A percentile compares a stretch with the other conserved stretches of the same genome.
phyloP scores from a whole-genome alignment of 2,797 vertebrate genomes.

The Megaceryle alcyon region DNA sequence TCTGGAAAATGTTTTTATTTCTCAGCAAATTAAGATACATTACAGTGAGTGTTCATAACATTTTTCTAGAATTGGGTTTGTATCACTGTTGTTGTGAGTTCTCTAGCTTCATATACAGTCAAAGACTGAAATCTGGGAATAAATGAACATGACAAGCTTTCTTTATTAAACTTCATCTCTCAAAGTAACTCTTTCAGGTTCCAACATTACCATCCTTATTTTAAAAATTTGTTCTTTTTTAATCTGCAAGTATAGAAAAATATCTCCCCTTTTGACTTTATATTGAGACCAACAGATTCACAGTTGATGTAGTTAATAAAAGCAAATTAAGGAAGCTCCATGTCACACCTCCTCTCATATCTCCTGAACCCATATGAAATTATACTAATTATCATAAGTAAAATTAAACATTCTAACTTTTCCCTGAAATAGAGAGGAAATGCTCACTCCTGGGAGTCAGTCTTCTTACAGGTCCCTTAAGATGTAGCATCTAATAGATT shows the following conservation, averaged over 20 bases:
- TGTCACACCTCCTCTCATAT: background rate
- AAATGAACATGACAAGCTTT: background rate
- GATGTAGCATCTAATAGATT: background rate
- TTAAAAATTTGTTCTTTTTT: conserved; percentile 10
- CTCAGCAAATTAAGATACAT: conserved; percentile 5
- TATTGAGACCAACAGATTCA: background rate
- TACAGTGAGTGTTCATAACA: background rate
- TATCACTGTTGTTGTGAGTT: background rate
- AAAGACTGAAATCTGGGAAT: background rate
- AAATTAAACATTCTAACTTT: background rate
- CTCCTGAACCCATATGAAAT: conserved; percentile 14
- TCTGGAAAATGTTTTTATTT: background rate
- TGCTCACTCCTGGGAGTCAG: background rate
- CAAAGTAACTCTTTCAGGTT: background rate
- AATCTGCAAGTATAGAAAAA: background rate
- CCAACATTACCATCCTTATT: background rate
- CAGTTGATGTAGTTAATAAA: background rate
- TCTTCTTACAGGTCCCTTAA: background rate
- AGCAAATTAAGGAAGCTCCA: conserved; percentile 11
- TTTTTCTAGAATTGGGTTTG: background rate
- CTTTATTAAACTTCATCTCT: conserved; percentile 4
- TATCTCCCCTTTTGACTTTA: background rate
- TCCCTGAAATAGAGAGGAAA: conserved; percentile 22
- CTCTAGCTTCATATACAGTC: background rate
- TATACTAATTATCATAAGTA: background rate